These are phyloP conservation scores for Drosophila bocqueti DNA, from an alignment of 1,140 invertebrate genomes.

Conservation along the genomic window DNA sequence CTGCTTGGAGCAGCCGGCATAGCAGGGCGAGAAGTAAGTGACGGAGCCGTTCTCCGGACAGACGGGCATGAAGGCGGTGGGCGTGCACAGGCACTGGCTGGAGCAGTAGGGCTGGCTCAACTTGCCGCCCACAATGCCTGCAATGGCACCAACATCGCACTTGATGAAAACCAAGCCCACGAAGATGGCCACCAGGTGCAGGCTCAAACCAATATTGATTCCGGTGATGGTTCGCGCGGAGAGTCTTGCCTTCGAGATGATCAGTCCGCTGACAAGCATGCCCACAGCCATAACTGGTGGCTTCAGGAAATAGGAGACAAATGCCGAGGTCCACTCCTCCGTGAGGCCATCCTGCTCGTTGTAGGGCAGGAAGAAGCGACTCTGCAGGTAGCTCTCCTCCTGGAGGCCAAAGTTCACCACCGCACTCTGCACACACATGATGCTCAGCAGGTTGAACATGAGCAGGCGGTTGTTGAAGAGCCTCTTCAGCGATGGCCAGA, in stretches of 20 bases:
- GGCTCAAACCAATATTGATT: constrained; percentile 86
- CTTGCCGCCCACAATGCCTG: constrained; percentile 84
- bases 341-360: constrained; percentile 86
- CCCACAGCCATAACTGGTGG: constrained; percentile 88
- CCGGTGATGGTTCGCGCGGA: constrained; percentile 76
- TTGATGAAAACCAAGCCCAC: constrained; percentile 87
- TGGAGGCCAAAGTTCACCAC: constrained; percentile 86
- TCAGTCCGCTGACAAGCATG: constrained; percentile 87
- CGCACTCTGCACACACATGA: constrained; percentile 87
- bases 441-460: constrained; percentile 87
- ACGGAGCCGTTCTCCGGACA: constrained; percentile 86
- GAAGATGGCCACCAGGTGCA: constrained; percentile 85
- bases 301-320: constrained; percentile 86
- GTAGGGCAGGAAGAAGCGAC: constrained; percentile 87
- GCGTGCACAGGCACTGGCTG: constrained; percentile 87
- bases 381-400: constrained; percentile 87
- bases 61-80: constrained; percentile 88
- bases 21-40: constrained; percentile 90
- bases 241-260: constrained; percentile 88
- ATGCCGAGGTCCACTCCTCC: constrained; percentile 86
- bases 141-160: constrained; percentile 86
- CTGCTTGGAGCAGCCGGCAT: constrained; percentile 88
- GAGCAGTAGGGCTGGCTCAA: constrained; percentile 87
- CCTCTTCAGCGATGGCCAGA: constrained; percentile 86
- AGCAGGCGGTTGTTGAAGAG: constrained; percentile 88